phyloP scores from a whole-genome alignment of 2,113 vertebrate genomes.

The Xenopus laevis region DNA sequence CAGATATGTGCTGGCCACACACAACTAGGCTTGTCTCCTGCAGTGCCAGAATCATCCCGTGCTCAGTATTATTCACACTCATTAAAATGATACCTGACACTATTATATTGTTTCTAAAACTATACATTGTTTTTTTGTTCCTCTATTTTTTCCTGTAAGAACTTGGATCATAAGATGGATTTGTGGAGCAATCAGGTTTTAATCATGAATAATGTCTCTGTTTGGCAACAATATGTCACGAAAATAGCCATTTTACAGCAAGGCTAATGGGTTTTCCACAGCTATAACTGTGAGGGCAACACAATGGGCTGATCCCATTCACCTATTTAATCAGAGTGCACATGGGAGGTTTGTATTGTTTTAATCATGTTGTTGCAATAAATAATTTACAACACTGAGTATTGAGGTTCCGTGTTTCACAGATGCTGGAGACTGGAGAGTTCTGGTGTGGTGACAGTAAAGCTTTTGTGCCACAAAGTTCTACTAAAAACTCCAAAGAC shows the following conservation, averaged over 20 bases:
- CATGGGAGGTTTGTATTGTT: too few species aligned
- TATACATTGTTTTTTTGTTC: background rate
- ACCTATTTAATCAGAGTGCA: too few species aligned
- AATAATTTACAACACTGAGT: too few species aligned
- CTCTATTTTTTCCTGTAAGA: background rate
- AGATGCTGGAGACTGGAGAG: too few species aligned
- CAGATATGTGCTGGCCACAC: constrained; percentile 25
- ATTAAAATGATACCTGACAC: constrained; percentile 29
- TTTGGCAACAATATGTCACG: background rate
- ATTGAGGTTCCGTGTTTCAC: too few species aligned
- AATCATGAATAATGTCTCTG: background rate
- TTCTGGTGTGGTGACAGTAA: too few species aligned
- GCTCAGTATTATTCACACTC: constrained; percentile 29
- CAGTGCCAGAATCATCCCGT: constrained; percentile 4
- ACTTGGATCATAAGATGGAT: background rate
- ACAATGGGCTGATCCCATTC: too few species aligned
- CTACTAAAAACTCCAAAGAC: too few species aligned
- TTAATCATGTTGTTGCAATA: too few species aligned
- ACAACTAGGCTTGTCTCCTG: constrained; percentile 16
- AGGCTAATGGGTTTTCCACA: too few species aligned
- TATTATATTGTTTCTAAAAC: constrained; percentile 14
- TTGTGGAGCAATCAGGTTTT: background rate
- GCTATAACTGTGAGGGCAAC: too few species aligned
- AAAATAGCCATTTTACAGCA: background rate
- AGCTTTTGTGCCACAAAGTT: too few species aligned